Base-by-base conservation (phyloP, 2,113 vertebrate genomes). In the Pontoporia blainvillei region DNA sequence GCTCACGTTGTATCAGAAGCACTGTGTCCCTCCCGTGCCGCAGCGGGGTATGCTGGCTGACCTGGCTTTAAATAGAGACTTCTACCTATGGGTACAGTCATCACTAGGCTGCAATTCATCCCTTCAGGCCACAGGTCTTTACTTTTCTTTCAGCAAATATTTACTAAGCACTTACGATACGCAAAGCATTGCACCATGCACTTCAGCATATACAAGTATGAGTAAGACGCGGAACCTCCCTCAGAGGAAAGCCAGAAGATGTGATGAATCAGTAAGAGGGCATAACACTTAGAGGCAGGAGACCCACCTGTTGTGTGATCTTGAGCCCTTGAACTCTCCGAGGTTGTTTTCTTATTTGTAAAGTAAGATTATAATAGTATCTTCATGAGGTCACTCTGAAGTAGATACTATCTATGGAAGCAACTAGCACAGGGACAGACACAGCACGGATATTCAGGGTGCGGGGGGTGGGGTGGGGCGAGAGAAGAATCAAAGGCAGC, bases 281-380 rank as follows among this genome's bases (percentile, higher is more conserved):
- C 0, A 3, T 0, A 3, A 6, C 0, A 25, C 1, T 4, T 7
- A 23, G 2, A 27, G 18, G 41, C 10, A 9, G 41, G 39, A 62
- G 82, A 9, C 15, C 69, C 15, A 67, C 23, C 54, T n/a, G 36
- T 18, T 46, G 29, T 31, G 61, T 34, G n/a, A 71, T 49, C 73
- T 71, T 31, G 52, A 14, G 62, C 20, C 36, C n/a, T 5, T 0
- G 1, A 59, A 86, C 82, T 73, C 76, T 52, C 46, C 23, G 62
- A 66, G 89, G 86, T 27, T 46, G 64, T 52, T 59, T 84, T 72
- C 90, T 75, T 75, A 57, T 72, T 31, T 52, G 57, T 31, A n/a
- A 72, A 85, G 49, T 15, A 34, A 84, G 44, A 66, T 31, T 44
- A 21, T 17, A 69, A 34, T 2, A 46, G 62, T 3, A 31, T 34